phyloP scores from a whole-genome alignment of 2,113 vertebrate species.

The Lipophrys pholis region DNA sequence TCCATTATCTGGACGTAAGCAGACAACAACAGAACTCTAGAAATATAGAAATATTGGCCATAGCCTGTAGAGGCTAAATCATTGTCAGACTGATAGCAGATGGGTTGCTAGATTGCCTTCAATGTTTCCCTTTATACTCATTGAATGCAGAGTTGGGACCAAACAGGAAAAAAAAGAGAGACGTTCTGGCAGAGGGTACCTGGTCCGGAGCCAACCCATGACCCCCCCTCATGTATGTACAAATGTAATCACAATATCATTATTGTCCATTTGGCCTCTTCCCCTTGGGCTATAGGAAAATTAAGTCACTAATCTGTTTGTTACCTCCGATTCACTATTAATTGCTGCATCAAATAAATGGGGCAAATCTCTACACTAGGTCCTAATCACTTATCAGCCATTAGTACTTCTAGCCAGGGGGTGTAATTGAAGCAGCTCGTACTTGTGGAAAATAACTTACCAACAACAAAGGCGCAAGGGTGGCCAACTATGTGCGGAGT shows the following conservation, averaged over 20 bases:
- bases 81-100: no score
- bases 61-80: no score
- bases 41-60: no score
- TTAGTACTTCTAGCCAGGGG: conserved; percentile 68
- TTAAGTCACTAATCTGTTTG: conserved; percentile 47
- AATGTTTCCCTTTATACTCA: not conserved
- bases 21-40: no score
- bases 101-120: conserved; percentile 3
- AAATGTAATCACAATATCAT: conserved; percentile 51
- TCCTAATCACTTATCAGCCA: conserved; percentile 74
- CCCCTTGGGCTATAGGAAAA: conserved; percentile 39
- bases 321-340: conserved; percentile 61
- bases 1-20: no score
- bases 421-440: conserved; percentile 67
- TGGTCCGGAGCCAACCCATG: conserved; percentile 5
- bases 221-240: conserved; percentile 1
- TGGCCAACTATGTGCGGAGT: conserved; percentile 49
- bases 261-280: conserved; percentile 29
- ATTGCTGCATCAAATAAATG: conserved; percentile 73
- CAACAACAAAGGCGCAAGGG: conserved; percentile 63
- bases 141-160: conserved; percentile 13
- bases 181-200: conserved; percentile 20
- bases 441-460: conserved; percentile 69
- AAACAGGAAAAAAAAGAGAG: conserved; percentile 6
- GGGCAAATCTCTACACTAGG: conserved; percentile 69